Conservation (phyloP, 1,140 invertebrate species). For the Cyclina sinensis region DNA sequence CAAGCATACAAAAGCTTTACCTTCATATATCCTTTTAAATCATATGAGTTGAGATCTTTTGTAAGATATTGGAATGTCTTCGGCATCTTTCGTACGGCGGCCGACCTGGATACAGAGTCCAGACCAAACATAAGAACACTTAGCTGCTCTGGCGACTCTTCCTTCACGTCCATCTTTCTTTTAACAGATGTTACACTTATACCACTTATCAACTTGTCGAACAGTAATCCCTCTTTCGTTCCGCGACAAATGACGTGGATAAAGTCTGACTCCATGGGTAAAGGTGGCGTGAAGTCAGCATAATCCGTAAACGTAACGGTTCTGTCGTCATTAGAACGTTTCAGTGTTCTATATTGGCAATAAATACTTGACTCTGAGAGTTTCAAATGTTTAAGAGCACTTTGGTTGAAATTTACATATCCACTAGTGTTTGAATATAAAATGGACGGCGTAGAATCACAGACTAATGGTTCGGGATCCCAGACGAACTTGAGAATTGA, state of each 20-base stretch:
- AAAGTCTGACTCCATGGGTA: constrained; percentile 85
- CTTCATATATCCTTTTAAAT: constrained; percentile 85
- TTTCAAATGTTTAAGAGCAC: constrained; percentile 67
- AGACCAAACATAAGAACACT: constrained; percentile 93
- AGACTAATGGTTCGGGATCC: constrained; percentile 88
- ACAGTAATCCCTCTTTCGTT: constrained; percentile 78
- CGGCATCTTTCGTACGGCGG: constrained; percentile 94
- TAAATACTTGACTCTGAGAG: constrained; percentile 79
- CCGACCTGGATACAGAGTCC: constrained; percentile 94
- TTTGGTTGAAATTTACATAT: constrained; percentile 79
- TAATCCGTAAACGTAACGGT: constrained; percentile 82
- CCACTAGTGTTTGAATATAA: constrained; percentile 80
- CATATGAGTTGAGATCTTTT: constrained; percentile 76
- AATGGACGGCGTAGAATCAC: constrained; percentile 87
- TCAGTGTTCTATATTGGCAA: constrained; percentile 71
- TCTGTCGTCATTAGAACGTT: constrained; percentile 70
- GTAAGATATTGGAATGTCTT: constrained; percentile 89
- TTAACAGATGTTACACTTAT: constrained; percentile 35
- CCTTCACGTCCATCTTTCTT: constrained; percentile 62
- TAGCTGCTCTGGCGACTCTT: constrained; percentile 68
- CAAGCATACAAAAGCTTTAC: constrained; percentile 78
- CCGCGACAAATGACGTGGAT: constrained; percentile 85
- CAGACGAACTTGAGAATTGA: constrained; percentile 90
- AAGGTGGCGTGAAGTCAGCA: constrained; percentile 65
- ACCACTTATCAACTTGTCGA: constrained; percentile 72